Evolutionary conservation across 2,113 vertebrate genomes (phyloP), one percentile per base, ranked within the genome.

Genomic region (Oplegnathus fasciatus): DNA sequence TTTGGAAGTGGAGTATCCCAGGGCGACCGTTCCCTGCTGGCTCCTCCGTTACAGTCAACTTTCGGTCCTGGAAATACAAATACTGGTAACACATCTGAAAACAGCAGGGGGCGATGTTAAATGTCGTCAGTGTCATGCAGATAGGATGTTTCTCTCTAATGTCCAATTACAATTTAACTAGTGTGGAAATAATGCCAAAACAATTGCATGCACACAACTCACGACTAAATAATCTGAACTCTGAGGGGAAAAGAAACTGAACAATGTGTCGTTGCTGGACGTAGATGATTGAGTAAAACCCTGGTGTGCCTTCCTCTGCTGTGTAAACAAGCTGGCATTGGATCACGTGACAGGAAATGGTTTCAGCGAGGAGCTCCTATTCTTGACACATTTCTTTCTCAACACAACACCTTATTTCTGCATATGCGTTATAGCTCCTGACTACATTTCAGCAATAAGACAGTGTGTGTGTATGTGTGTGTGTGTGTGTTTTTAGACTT

Each of bases 1-100:
- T 96, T 92, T 94, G 94, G 92, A 96, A 96, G 94, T 95, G 95
- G 85, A 96, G 93, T 34, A 96, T 95, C 76, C 94, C 72, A 26
- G 96, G 96, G 75, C 93, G 93, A 86, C 96, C 95, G 1, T 87
- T 94, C 32, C 91, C 95, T 57, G 94, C 93, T 10, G 95, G 95
- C 85, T 96, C 95, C 90, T 96, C 95, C 2, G 92, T 96, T 77
- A 96, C 95, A 40, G 93, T 96, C 90, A 96, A 93, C 93, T 94
- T 96, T 87, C 90, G 94, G 94, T 96, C 96, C 96, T 96, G 72
- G 37, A 86, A 82, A 67, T 40, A 64, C 9, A 46, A 24, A 73
- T 4, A 13, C 1, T 28, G 3, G 46, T 15, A 75, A 40, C 9
- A 11, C 1, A 8, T 46, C 0, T 67, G 9, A 57, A 28, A 75